Evolutionary conservation across 1,140 invertebrate species (phyloP).

Genomic region (Phenacoccus solenopsis): DNA sequence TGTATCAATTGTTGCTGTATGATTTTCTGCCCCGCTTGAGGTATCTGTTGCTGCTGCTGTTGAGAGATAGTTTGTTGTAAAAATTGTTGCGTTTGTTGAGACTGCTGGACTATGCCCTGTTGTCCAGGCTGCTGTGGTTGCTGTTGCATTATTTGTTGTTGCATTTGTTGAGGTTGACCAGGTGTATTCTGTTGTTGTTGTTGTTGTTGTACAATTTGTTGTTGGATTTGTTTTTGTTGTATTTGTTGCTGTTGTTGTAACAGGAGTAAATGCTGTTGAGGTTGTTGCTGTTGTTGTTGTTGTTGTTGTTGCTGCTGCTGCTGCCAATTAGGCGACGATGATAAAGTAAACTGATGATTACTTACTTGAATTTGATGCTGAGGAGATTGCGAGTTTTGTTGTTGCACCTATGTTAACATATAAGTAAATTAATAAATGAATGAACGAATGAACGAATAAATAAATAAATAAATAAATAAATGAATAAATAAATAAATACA

Average conservation of each 20-base stretch:
- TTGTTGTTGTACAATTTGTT: slow-evolving; percentile 30
- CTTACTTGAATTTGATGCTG: slow-evolving; percentile 23
- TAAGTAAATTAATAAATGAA: too few species aligned
- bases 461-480: too few species aligned
- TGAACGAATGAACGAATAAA: too few species aligned
- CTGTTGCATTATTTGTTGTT: slow-evolving; percentile 30
- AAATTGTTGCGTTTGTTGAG: slow-evolving; percentile 11
- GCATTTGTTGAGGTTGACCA: slow-evolving; percentile 29
- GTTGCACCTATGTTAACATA: neutral
- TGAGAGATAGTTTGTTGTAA: slow-evolving; percentile 27
- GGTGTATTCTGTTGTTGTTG: slow-evolving; percentile 30
- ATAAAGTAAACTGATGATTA: neutral
- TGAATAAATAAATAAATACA: too few species aligned
- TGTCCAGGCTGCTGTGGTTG: slow-evolving; percentile 26
- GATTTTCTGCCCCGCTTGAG: slow-evolving; percentile 11
- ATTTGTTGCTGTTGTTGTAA: slow-evolving; percentile 37
- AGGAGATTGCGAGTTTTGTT: slow-evolving; percentile 24
- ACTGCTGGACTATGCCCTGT: slow-evolving; percentile 27
- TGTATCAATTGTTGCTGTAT: slow-evolving; percentile 23
- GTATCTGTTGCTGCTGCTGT: slow-evolving; percentile 25
- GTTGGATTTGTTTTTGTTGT: slow-evolving; percentile 33
- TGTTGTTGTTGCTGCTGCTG: slow-evolving; percentile 24
- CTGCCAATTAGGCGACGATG: slow-evolving; percentile 4
- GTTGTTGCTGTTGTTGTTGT: slow-evolving; percentile 27
- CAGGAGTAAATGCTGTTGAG: slow-evolving; percentile 26